A percentile compares a stretch with the other conserved stretches of the same genome.
These are phyloP conservation scores for Carollia perspicillata DNA, from an alignment of 2,113 vertebrate genomes.

Conservation along the genomic window DNA sequence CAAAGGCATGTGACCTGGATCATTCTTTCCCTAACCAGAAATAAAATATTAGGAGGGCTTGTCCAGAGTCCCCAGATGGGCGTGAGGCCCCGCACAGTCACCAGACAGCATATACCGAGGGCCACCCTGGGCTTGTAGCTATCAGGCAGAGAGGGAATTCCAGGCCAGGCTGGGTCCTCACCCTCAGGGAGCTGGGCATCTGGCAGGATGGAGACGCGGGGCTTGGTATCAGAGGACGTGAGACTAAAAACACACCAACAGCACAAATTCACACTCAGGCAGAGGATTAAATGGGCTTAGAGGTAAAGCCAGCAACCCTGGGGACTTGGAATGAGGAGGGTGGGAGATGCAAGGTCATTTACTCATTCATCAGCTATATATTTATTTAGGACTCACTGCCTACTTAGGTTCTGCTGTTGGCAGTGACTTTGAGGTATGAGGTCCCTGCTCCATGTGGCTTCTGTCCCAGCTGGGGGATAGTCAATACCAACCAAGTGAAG, in stretches of 20 bases:
- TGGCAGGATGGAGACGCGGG: not conserved
- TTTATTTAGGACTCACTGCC: not conserved
- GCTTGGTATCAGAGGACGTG: not conserved
- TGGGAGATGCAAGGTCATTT: not conserved
- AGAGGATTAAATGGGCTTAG: not conserved
- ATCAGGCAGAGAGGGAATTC: not conserved
- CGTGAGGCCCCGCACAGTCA: not conserved
- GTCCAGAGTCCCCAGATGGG: not conserved
- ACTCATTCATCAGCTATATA: not conserved
- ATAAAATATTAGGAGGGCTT: not conserved
- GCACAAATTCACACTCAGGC: not conserved
- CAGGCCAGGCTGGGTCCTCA: not conserved
- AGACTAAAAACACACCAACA: not conserved
- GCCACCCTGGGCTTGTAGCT: not conserved
- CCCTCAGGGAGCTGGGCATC: not conserved
- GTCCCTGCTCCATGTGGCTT: not conserved
- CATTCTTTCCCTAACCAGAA: not conserved
- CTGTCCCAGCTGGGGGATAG: not conserved
- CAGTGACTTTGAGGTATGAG: not conserved
- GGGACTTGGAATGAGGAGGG: not conserved
- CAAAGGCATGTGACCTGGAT: not conserved
- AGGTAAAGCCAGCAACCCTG: not conserved
- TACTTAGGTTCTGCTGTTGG: not conserved
- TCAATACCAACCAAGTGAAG: not conserved
- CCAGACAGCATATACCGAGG: fast-evolving